Percentiles rank a stretch among this genome's conserved stretches.
Conservation (phyloP, 2,888 invertebrate genomes). For the Drosophila diplacantha region DNA sequence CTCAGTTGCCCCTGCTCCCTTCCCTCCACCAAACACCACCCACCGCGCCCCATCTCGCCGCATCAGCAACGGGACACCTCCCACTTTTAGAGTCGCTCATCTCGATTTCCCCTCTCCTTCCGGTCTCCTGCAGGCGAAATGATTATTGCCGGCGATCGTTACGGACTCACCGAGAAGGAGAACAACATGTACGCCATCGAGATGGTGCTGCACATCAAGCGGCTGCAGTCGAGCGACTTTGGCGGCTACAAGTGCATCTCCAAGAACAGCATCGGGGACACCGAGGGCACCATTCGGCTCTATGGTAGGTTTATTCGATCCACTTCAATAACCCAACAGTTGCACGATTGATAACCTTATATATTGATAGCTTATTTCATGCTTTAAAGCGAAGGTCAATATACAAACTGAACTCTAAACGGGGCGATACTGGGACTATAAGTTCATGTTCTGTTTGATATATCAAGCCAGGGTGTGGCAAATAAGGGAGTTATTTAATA, state of each 20-base stretch:
- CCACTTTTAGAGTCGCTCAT: slow-evolving; percentile 29
- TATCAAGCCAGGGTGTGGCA: too few relatives aligned
- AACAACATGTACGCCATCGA: slow-evolving; percentile 90
- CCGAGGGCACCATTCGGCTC: slow-evolving; percentile 91
- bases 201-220: slow-evolving; percentile 87
- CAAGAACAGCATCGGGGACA: slow-evolving; percentile 94
- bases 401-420: too few relatives aligned
- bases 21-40: not conserved
- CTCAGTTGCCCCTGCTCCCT: not conserved
- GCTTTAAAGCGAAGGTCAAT: too few relatives aligned
- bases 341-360: too few relatives aligned
- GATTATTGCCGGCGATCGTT: slow-evolving; percentile 93
- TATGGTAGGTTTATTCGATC: slow-evolving; percentile 83
- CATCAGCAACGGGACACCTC: slow-evolving; percentile 3
- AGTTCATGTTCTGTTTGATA: too few relatives aligned
- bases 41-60: slow-evolving; percentile 9
- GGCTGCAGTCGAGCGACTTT: slow-evolving; percentile 86
- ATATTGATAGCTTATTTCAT: too few relatives aligned
- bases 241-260: slow-evolving; percentile 95
- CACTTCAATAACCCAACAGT: too few relatives aligned
- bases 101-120: slow-evolving; percentile 9
- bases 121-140: slow-evolving; percentile 86
- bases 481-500: too few relatives aligned
- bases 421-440: too few relatives aligned
- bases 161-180: slow-evolving; percentile 88